Base-by-base conservation (phyloP, 2,888 invertebrate species). In the Clunio marinus region DNA sequence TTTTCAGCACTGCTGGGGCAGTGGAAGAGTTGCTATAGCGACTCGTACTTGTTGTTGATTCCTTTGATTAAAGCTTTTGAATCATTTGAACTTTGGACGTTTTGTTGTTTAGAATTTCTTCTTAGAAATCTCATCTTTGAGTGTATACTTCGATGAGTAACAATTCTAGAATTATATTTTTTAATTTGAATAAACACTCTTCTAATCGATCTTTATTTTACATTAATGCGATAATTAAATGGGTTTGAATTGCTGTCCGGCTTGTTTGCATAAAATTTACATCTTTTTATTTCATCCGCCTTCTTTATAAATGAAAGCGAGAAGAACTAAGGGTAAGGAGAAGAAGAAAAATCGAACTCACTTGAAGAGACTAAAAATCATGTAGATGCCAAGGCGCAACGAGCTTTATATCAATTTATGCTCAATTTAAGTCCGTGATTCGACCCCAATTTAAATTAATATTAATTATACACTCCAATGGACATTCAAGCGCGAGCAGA, bases 391-490 rank as follows among this genome's bases (percentile, higher is more conserved):
- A 10, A 41, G 41, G 8, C n/a, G 17, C 51, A 51, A 17, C 17
- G 51, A 51, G 22, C 22, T 51, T 51, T 17, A 51, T 51, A 51
- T 51, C 51, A 51, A 51, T 51, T 51, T 51, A 51, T 51, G 51
- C 51, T 51, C 51, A 51, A 51, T 51, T 51, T 51, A 51, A 51
- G n/a, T 51, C 51, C 51, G 51, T 51, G 51, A 51, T 51, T 51
- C 51, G 51, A 51, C 51, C 51, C 51, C 51, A 51, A 51, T 51
- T 51, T 51, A 51, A 51, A 51, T 51, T 51, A 51, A 51, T 51
- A 51, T 51, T 20, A 51, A 51, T 51, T 51, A 51, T 51, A 51
- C 51, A 51, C 51, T 51, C 51, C 51, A 51, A 51, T 51, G 51
- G 51, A 51, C 51, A 51, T 20, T 20, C 41, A 41, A 51, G 51